phyloP scores from a whole-genome alignment of 2,888 invertebrate species.

The Alloscopus bannaensis region DNA sequence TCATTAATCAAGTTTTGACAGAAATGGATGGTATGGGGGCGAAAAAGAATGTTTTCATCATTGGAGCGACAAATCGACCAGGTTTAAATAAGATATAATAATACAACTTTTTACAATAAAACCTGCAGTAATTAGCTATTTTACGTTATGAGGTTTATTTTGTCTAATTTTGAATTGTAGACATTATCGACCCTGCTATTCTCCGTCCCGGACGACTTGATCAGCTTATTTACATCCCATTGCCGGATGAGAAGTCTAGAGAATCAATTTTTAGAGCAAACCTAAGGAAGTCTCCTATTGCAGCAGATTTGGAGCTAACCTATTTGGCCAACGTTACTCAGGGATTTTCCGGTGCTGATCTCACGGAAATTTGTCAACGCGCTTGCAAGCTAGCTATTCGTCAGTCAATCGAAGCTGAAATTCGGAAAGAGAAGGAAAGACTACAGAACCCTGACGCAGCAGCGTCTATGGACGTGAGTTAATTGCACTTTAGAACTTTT shows the following conservation, averaged over 20 bases:
- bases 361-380: conserved; percentile 99
- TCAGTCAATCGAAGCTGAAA: conserved; percentile 97
- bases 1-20: conserved; percentile 99
- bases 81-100: too few relatives aligned
- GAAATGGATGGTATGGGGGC: conserved; percentile 99
- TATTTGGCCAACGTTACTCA: conserved; percentile 83
- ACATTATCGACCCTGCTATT: conserved; percentile 99
- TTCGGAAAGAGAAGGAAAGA: conserved; percentile 90
- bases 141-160: too few relatives aligned
- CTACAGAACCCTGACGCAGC: conserved; percentile 84
- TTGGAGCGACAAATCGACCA: conserved; percentile 94
- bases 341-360: conserved; percentile 98
- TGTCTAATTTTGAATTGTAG: too few relatives aligned
- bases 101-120: too few relatives aligned
- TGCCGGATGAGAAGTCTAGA: conserved; percentile 99
- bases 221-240: conserved; percentile 99
- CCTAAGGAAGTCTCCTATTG: conserved; percentile 95
- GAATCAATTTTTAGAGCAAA: conserved; percentile 97
- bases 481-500: background rate
- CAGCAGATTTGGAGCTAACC: conserved; percentile 82
- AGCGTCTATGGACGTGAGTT: conserved; percentile 89
- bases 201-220: conserved; percentile 98
- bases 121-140: too few relatives aligned
- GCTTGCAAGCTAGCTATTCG: conserved; percentile 99
- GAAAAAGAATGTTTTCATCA: conserved; percentile 99